A percentile compares a stretch with the other conserved stretches of the same genome.
Conservation (phyloP, 2,113 vertebrate species). For the Crotalus horridus region DNA sequence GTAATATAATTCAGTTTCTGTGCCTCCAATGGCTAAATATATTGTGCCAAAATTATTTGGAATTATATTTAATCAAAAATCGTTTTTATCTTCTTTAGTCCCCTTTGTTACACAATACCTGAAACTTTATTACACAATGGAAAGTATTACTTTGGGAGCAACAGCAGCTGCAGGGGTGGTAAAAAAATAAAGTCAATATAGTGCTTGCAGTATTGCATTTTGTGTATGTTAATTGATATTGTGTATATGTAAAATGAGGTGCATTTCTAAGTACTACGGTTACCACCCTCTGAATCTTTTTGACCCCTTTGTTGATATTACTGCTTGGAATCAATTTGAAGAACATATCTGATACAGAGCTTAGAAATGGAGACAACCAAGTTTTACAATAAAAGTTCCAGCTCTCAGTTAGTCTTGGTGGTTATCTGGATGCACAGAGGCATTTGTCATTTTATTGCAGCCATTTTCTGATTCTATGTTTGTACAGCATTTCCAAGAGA, state of each 20-base stretch:
- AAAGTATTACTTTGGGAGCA: constrained; percentile 32
- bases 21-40: constrained; percentile 21
- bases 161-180: too few relatives aligned
- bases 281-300: too few relatives aligned
- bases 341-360: neutral
- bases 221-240: too few relatives aligned
- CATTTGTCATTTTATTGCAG: neutral
- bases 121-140: constrained; percentile 15
- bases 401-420: neutral
- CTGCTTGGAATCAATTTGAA: neutral
- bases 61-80: neutral
- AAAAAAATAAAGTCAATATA: too few relatives aligned
- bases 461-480: neutral
- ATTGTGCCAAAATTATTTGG: constrained; percentile 23
- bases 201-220: too few relatives aligned
- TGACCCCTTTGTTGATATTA: too few relatives aligned
- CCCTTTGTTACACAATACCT: neutral
- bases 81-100: constrained; percentile 16
- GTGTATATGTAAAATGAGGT: too few relatives aligned
- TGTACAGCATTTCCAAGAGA: neutral
- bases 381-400: neutral
- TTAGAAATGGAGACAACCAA: neutral
- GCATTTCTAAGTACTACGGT: too few relatives aligned
- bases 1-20: constrained; percentile 16
- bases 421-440: neutral